Percentiles rank a stretch among this genome's conserved stretches.
Evolutionary conservation across 2,113 vertebrate species (phyloP).

Genomic region (Saimiri boliviensis): DNA sequence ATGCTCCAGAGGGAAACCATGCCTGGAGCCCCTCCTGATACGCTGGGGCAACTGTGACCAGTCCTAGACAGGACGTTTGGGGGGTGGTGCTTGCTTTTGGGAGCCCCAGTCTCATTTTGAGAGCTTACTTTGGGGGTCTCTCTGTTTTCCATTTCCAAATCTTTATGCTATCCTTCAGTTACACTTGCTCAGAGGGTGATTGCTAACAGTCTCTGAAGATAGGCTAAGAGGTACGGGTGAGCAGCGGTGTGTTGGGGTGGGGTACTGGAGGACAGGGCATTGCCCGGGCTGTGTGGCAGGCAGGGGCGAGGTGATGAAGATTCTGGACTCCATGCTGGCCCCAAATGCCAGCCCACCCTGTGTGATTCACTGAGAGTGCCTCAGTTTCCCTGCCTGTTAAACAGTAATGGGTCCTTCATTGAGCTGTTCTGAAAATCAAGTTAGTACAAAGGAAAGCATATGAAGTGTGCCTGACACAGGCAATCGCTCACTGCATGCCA

Average conservation of each 20-base stretch:
- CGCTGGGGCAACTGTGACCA: no score
- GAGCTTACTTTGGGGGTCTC: background rate
- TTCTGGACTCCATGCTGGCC: background rate
- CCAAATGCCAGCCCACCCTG: background rate
- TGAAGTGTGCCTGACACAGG: no score
- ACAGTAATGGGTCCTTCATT: background rate
- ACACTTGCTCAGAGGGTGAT: no score
- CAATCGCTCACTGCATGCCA: background rate
- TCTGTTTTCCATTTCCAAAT: background rate
- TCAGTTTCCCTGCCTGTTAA: background rate
- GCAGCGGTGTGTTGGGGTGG: background rate
- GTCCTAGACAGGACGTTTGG: no score
- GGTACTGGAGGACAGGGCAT: accelerated
- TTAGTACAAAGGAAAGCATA: accelerated
- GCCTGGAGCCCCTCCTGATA: background rate
- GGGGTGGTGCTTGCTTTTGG: background rate
- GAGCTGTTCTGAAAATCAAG: background rate
- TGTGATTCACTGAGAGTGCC: background rate
- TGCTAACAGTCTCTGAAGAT: background rate
- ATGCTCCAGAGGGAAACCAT: background rate
- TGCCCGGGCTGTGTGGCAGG: background rate
- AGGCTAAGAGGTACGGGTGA: accelerated
- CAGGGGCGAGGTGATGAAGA: no score
- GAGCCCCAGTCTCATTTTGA: background rate
- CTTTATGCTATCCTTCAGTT: background rate